phyloP scores from a whole-genome alignment of 2,113 vertebrate genomes.

The Tragelaphus imberbis region DNA sequence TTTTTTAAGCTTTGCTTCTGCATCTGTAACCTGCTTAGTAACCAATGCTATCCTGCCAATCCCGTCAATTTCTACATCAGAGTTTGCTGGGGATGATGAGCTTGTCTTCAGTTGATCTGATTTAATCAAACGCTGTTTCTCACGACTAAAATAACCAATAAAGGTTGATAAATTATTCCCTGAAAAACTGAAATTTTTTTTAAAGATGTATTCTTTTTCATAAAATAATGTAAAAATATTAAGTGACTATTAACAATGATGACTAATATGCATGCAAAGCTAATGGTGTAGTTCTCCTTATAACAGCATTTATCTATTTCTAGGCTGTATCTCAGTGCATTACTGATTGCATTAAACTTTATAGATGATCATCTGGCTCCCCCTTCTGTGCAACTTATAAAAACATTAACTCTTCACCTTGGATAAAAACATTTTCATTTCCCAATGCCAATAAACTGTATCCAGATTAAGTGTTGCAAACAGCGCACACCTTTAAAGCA shows the following conservation, averaged over 20 bases:
- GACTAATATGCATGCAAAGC: neutral
- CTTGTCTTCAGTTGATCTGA: slow-evolving; percentile 77
- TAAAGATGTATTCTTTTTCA: neutral
- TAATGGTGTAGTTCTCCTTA: neutral
- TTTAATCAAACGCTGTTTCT: slow-evolving; percentile 89
- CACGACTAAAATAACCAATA: slow-evolving; percentile 81
- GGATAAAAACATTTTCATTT: neutral
- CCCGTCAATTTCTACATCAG: slow-evolving; percentile 81
- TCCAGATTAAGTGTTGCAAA: neutral
- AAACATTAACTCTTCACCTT: neutral
- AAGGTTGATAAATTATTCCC: neutral
- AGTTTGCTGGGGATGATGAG: slow-evolving; percentile 73
- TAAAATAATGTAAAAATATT: slow-evolving; percentile 9
- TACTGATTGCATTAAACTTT: neutral
- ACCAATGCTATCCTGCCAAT: slow-evolving; percentile 79
- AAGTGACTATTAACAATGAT: neutral
- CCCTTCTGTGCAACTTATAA: neutral
- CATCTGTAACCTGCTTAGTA: slow-evolving; percentile 84
- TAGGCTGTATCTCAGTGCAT: neutral
- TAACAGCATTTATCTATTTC: neutral
- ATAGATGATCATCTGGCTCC: neutral
- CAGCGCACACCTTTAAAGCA: neutral
- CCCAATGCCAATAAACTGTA: neutral
- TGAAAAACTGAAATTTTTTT: slow-evolving; percentile 17
- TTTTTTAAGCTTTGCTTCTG: slow-evolving; percentile 87